A percentile compares a stretch with the other conserved stretches of the same genome.
Evolutionary conservation across 2,113 vertebrate genomes (phyloP).

Genomic region (Diadophis punctatus): DNA sequence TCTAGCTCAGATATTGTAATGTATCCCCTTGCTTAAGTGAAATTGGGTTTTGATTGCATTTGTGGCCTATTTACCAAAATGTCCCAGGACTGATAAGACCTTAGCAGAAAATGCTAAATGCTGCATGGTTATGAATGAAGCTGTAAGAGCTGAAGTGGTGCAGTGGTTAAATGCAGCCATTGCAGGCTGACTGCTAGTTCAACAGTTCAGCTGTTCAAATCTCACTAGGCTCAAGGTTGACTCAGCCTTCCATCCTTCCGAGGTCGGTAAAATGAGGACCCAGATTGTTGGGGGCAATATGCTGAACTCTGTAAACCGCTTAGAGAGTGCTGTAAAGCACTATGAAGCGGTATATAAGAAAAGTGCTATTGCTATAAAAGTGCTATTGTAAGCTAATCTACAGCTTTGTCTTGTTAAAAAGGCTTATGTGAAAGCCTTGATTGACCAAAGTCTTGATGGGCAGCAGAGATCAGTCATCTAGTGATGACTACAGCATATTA

Average conservation of each 20-base stretch:
- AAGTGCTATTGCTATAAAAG: too few species aligned
- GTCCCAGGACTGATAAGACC: background rate
- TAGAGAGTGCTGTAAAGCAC: too few species aligned
- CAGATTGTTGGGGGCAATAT: too few species aligned
- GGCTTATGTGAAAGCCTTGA: background rate
- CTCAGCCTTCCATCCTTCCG: too few species aligned
- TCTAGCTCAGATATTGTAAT: background rate
- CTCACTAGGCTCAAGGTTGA: too few species aligned
- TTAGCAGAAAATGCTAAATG: background rate
- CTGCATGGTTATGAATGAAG: background rate
- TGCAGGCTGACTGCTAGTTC: too few species aligned
- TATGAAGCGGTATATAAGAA: too few species aligned
- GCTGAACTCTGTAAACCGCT: too few species aligned
- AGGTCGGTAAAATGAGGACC: too few species aligned
- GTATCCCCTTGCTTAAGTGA: background rate
- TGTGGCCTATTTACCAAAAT: background rate
- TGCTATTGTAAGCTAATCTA: background rate
- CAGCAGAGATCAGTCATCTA: background rate
- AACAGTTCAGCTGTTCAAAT: too few species aligned
- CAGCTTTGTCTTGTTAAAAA: background rate
- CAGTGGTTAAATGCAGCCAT: too few species aligned
- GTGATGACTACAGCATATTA: background rate
- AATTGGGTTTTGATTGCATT: background rate
- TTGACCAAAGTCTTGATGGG: background rate
- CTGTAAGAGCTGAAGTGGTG: too few species aligned